Evolutionary conservation across 1,140 invertebrate species (phyloP), one percentile per base, ranked within the genome.

Genomic region (Neuroterus valhalla): DNA sequence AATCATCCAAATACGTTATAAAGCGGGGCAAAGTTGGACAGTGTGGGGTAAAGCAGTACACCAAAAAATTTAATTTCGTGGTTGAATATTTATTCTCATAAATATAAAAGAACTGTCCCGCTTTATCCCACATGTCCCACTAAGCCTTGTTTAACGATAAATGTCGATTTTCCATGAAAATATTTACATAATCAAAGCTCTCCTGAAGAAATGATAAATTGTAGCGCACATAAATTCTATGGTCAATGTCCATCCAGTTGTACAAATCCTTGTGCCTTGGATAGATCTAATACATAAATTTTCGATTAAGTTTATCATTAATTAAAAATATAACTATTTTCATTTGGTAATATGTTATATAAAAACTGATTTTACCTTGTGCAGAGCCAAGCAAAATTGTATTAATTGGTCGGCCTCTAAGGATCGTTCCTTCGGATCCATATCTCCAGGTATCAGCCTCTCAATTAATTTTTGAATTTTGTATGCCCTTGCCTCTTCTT

Each of bases 311-410:
- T 46, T 17, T 21, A 19, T 2, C 23, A 21, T 68, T 21, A 4
- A 8, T 12, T 23, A 17, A 3, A n/a, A 68, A 46, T 10, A 21
- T 66, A 38, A 68, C 8, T 68, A 38, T 62, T 69, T 68, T 26
- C 42, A 19, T 15, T 66, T 44, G 17, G 50, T 23, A 14, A 48
- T 48, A 17, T 48, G 15, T 48, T 0, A 48, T 8, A 48, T 4
- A 48, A 48, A 48, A 48, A 17, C 8, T n/a, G 15, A 6, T 48
- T 48, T 75, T 78, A 91, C 91, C 85, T 91, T 89, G 55, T 84
- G 88, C 46, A 91, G 83, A 71, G 88, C 86, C 46, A 88, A 83
- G 31, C 88, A 90, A 81, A 91, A 91, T 43, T 90, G 85, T 67
- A 91, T 75, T 45, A 91, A 84, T 44, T 88, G 83, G 78, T 91